Conservation (phyloP, 2,797 vertebrate species). For the Eremophila alpestris region DNA sequence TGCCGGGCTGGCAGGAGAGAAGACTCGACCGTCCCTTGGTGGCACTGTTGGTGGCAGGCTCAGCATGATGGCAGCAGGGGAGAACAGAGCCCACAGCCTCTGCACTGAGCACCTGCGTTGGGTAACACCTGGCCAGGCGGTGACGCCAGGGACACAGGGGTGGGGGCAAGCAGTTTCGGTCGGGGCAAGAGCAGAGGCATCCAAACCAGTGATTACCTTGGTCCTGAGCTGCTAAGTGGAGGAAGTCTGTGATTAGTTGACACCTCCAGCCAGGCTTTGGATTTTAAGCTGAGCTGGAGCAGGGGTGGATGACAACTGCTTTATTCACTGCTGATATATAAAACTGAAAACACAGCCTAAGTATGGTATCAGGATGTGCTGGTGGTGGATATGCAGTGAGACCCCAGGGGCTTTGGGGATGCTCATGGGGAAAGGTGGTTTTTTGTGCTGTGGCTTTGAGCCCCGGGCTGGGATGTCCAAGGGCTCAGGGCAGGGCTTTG, state of each 20-base stretch:
- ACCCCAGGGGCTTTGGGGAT: no score
- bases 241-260: conserved; percentile 67
- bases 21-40: accelerated
- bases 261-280: conserved; percentile 55
- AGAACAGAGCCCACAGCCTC: not conserved
- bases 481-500: not conserved
- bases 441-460: not conserved
- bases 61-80: not conserved
- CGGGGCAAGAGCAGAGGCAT: conserved; percentile 47
- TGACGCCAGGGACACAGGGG: conserved; percentile 47
- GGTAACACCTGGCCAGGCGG: not conserved
- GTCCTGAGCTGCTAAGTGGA: conserved; percentile 58
- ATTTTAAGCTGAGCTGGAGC: conserved; percentile 23
- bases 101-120: accelerated
- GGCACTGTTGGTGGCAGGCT: accelerated
- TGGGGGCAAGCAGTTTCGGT: conserved; percentile 62
- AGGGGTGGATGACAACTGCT: conserved; percentile 41
- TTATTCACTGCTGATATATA: conserved; percentile 52
- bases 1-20: not conserved
- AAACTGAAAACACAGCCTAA: not conserved
- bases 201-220: conserved; percentile 61
- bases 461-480: not conserved
- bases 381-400: accelerated
- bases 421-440: not conserved
- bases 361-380: not conserved